Base-by-base conservation (phyloP, 2,797 vertebrate species). In the Pelobates cultripes region DNA sequence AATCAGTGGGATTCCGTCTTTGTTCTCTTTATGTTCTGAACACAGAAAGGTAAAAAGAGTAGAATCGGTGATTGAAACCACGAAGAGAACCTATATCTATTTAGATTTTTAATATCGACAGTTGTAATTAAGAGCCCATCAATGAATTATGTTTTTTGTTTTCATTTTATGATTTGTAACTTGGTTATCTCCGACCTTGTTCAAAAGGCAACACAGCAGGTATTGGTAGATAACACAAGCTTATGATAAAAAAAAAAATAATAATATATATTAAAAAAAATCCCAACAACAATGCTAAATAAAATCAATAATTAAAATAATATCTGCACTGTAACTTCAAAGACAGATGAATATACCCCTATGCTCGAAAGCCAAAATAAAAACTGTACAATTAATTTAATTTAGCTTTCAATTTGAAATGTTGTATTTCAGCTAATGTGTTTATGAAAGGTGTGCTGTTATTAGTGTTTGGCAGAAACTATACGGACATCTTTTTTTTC, bases 11-110 rank as follows among this genome's bases (percentile, higher is more conserved):
- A 93, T 95, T 96, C 94, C 94, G 74, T 88, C 96, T 99, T 98
- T 99, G 96, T 99, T 96, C 94, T 94, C 92, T 97, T 97, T 97
- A 95, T 96, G 94, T 92, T 92, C 92, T 89, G 94, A 96, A 96
- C 96, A 97, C 92, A 96, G 95, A 95, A 97, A 98, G 97, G 97
- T 98, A 96, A 96, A 64, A 94, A 95, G 93, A 95, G 94, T 95
- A 93, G 94, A 95, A 95, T 91, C 92, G 91, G 93, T 84, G 93
- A 97, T 95, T 94, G 96, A 96, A 95, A 94, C 94, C 95, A 94
- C 94, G 94, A 92, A 92, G 94, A 96, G 93, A 92, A 92, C 95
- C 94, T 94, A 95, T 96, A 94, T 95, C 93, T 91, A 93, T 93
- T 94, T 93, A 92, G 90, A 91, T 89, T 75, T 90, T 86, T 88